phyloP scores from a whole-genome alignment of 37 sponge, comb jelly and placozoan species.

The Halisarca cf. caerulea region DNA sequence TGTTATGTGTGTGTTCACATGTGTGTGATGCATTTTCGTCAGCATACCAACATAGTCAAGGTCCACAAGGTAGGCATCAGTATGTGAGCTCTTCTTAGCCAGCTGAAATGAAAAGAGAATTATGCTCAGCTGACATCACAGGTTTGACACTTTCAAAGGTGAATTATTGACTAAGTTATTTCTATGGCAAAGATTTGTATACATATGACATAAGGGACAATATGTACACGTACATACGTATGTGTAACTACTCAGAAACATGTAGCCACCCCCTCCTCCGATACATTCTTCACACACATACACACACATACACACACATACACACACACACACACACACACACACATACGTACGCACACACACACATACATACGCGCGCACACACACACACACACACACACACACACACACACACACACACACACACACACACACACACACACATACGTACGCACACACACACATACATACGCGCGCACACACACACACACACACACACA shows the following conservation, averaged over 20 bases:
- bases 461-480: neutral
- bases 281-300: neutral
- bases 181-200: too few relatives aligned
- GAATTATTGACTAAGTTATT: too few relatives aligned
- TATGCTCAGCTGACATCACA: neutral
- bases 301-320: neutral
- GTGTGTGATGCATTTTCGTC: too few relatives aligned
- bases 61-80: conserved; percentile 92
- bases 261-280: too few relatives aligned
- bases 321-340: neutral
- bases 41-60: conserved; percentile 89
- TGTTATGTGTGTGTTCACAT: too few relatives aligned
- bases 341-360: neutral
- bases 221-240: too few relatives aligned
- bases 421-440: neutral
- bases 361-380: conserved; percentile 6
- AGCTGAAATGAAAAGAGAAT: too few relatives aligned
- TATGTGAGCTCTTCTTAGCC: conserved; percentile 14
- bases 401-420: conserved; percentile 15
- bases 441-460: neutral
- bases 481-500: neutral
- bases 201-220: too few relatives aligned
- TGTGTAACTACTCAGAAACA: too few relatives aligned
- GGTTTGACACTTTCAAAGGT: too few relatives aligned
- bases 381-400: conserved; percentile 19